Evolutionary conservation across 2,113 vertebrate species (phyloP), one percentile per base, ranked within the genome.

Genomic region (Elephantulus edwardii): DNA sequence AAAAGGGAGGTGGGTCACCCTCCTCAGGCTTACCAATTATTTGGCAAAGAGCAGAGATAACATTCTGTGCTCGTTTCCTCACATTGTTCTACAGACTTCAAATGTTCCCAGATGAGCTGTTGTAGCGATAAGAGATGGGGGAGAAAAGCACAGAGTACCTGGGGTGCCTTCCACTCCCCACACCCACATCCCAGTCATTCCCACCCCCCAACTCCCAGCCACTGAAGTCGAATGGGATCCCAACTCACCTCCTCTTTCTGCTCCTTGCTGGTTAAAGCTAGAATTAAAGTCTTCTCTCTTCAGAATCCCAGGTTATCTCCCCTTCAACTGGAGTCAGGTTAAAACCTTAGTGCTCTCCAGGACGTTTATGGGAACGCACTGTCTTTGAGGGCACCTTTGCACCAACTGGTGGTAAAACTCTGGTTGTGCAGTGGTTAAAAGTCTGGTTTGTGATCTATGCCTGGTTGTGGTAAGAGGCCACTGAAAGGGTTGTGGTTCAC

Each of bases 31-130:
- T 28, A 52, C 62, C 88, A 88, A 70, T 72, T 87, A 86, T 35
- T 86, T 91, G 86, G 84, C 81, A 83, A 78, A 91, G 86, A 89
- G 66, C 97, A 97, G 96, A 97, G 96, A 96, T 88, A 96, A 83
- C 66, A 89, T 84, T 90, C 58, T 52, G 58, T 96, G 97, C 97
- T 97, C 97, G 97, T 97, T 98, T 98, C 98, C 97, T 98, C 96
- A 96, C 97, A 98, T 98, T 98, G 98, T 98, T 98, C 98, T 97
- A 97, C 97, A 97, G 97, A 97, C 96, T 97, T 95, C 97, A 98
- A 98, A 97, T 94, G 94, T 97, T 98, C 97, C 97, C 97, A 98
- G 95, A 97, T 96, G 96, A 97, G 94, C 88, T 91, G 92, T 96
- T 95, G 38, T 44, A 80, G 88, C 89, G 80, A 88, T 71, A 91